Evolutionary conservation across 2,113 vertebrate genomes (phyloP).

Genomic region (Xerus inauris): DNA sequence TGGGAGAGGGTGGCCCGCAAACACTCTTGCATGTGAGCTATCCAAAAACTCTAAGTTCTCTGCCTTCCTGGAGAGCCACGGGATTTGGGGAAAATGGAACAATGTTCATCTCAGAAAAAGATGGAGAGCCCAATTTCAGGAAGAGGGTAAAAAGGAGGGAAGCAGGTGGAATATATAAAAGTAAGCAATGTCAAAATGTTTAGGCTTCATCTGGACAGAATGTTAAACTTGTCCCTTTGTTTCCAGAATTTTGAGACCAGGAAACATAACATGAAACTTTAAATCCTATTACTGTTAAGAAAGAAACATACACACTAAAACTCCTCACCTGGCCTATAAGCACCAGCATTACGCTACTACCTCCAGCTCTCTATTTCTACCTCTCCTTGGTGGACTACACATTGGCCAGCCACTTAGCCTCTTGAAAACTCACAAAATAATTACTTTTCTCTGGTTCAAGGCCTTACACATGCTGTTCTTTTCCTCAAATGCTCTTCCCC

Average conservation of each 20-base stretch:
- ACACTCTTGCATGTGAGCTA: not conserved
- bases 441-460: not conserved
- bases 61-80: not conserved
- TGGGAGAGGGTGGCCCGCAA: not conserved
- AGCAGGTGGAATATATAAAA: not conserved
- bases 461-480: not conserved
- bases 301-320: not conserved
- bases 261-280: not conserved
- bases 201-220: not conserved
- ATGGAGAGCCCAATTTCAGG: not conserved
- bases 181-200: not conserved
- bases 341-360: no score
- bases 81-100: not conserved
- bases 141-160: no score
- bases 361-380: not conserved
- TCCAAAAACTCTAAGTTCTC: not conserved
- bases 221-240: not conserved
- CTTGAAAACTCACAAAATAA: not conserved
- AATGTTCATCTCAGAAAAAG: not conserved
- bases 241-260: constrained; percentile 33
- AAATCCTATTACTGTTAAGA: not conserved
- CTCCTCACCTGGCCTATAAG: not conserved
- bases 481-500: not conserved
- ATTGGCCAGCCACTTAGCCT: not conserved
- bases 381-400: not conserved